phyloP scores from a whole-genome alignment of 2,113 vertebrate species.

The Otocyon megalotis region DNA sequence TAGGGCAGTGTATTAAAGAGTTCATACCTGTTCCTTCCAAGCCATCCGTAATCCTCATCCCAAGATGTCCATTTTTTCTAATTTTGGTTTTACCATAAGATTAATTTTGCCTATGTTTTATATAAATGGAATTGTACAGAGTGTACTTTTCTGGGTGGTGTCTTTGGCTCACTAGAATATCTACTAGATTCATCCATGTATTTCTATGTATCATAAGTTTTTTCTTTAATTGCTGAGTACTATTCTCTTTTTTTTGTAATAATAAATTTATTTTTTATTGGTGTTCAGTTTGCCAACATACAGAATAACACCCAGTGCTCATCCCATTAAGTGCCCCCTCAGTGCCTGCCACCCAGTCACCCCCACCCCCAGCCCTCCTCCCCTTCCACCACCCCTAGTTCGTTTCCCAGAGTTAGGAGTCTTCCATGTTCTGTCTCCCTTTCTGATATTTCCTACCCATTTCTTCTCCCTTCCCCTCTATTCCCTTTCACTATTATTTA shows the following conservation, averaged over 20 bases:
- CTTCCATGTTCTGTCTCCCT: too few species aligned
- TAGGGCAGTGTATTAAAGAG: background rate
- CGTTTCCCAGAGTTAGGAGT: too few species aligned
- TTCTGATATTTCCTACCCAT: too few species aligned
- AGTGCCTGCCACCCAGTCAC: too few species aligned
- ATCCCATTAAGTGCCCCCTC: too few species aligned
- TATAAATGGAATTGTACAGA: background rate
- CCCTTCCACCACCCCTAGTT: too few species aligned
- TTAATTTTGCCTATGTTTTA: slow-evolving; percentile 18
- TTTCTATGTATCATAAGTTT: background rate
- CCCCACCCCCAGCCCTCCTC: too few species aligned
- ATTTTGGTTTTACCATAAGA: background rate
- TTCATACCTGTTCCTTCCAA: background rate
- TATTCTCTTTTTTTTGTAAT: background rate
- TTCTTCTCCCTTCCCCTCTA: too few species aligned
- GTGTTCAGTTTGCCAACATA: too few species aligned
- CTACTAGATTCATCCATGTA: background rate
- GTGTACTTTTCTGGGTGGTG: background rate
- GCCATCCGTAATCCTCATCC: background rate
- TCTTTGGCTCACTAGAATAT: background rate
- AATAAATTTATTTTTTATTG: too few species aligned
- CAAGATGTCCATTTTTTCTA: background rate
- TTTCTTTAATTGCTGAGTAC: background rate
- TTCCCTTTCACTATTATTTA: background rate
- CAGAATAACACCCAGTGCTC: too few species aligned